Evolutionary conservation across 2,797 vertebrate species (phyloP).

Genomic region (Lepus townsendii): DNA sequence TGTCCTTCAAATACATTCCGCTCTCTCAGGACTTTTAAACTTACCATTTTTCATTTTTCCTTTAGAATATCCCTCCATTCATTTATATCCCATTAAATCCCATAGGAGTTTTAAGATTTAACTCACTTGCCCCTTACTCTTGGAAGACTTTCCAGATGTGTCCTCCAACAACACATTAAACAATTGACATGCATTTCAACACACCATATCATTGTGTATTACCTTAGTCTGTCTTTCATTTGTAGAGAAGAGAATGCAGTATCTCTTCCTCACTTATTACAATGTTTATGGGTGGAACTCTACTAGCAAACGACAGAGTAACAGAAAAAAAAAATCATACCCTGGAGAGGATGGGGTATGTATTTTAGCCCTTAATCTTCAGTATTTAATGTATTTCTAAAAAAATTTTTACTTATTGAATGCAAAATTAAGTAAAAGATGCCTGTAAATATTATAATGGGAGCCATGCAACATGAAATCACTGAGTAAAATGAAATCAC

Average conservation of each 20-base stretch:
- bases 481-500: background rate
- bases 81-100: background rate
- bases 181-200: background rate
- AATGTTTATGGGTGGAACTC: background rate
- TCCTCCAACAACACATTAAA: background rate
- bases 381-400: background rate
- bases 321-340: background rate
- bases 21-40: background rate
- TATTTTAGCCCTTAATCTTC: background rate
- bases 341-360: background rate
- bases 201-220: background rate
- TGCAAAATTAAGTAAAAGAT: background rate
- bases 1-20: background rate
- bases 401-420: background rate
- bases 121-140: background rate
- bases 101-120: background rate
- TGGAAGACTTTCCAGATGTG: background rate
- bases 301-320: background rate
- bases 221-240: background rate
- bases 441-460: background rate
- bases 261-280: background rate
- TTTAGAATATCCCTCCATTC: background rate
- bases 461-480: background rate
- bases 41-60: background rate
- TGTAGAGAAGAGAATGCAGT: background rate